A percentile compares a stretch with the other conserved stretches of the same genome.
phyloP scores from a whole-genome alignment of 2,113 vertebrate species.

The Sitta europaea region DNA sequence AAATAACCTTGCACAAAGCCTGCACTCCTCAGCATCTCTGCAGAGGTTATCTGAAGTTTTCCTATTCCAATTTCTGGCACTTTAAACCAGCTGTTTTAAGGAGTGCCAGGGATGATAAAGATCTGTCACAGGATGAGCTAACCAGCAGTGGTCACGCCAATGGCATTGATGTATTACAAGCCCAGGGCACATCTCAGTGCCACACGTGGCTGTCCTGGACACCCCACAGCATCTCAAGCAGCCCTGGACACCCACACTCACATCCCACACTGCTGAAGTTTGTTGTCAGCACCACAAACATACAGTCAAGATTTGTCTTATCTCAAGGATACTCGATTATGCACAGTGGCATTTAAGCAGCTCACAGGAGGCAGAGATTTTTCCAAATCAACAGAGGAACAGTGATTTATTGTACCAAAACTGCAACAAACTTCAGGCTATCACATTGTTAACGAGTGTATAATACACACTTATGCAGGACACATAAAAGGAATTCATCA shows the following conservation, averaged over 20 bases:
- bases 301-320: not conserved
- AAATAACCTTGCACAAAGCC: not conserved
- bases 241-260: not conserved
- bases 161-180: not conserved
- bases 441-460: slow-evolving; percentile 1
- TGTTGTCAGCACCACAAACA: not conserved
- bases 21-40: not conserved
- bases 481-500: slow-evolving; percentile 24
- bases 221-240: not conserved
- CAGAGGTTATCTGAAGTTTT: not conserved
- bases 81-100: not conserved
- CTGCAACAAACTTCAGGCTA: slow-evolving; percentile 4
- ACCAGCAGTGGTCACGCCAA: fast-evolving
- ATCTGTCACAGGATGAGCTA: not conserved
- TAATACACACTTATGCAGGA: slow-evolving; percentile 28
- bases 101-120: not conserved
- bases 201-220: not conserved
- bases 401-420: not conserved
- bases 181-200: not conserved
- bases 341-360: not conserved
- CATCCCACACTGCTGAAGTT: not conserved
- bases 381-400: not conserved
- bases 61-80: not conserved
- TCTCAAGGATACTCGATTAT: not conserved
- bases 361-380: not conserved